Evolutionary conservation across 1,140 invertebrate species (phyloP), one percentile per base, ranked within the genome.

Genomic region (Acromyrmex echinatior): DNA sequence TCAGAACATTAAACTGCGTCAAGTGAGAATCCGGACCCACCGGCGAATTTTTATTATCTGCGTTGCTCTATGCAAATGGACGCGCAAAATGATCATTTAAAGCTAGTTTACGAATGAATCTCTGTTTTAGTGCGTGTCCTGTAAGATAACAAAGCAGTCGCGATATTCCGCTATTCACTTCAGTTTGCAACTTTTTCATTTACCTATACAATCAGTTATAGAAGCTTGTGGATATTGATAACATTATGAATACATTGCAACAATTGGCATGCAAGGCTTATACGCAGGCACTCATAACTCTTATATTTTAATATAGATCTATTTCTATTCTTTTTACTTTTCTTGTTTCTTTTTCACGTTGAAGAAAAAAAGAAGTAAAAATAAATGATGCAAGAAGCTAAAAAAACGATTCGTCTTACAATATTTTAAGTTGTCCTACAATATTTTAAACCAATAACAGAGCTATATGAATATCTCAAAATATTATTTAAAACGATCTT

Each of bases 21-120:
- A 3, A 58, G 35, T 0, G 4, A 73, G 53, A 73, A 16, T 14
- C 10, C 14, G 56, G 39, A 35, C 9, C 10, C n/a, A 58, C 7
- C 25, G 56, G 25, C 56, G 49, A 63, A 62, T 31, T 76, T 84
- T 74, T 82, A 51, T 84, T 76, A 76, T 84, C 70, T 51, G 18
- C 39, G 10, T 18, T 62, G 70, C 70, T 14, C 25, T 84, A 84
- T 76, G 70, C 70, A 76, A 84, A 62, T 84, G 56, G 18, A 16
- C 14, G 28, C 25, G 28, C 58, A 35, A 62, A 84, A 74, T 63
- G 39, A 35, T 14, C 51, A 35, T 74, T 84, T 74, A 84, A 74
- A 62, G 14, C 3, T 18, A 62, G 45, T 82, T 73, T 73, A 82
- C 16, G 68, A 58, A 35, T 51, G 16, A 82, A 82, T 82, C 56